Evolutionary conservation across 2,797 vertebrate genomes (phyloP).

Genomic region (Enteromius trimaculatus): DNA sequence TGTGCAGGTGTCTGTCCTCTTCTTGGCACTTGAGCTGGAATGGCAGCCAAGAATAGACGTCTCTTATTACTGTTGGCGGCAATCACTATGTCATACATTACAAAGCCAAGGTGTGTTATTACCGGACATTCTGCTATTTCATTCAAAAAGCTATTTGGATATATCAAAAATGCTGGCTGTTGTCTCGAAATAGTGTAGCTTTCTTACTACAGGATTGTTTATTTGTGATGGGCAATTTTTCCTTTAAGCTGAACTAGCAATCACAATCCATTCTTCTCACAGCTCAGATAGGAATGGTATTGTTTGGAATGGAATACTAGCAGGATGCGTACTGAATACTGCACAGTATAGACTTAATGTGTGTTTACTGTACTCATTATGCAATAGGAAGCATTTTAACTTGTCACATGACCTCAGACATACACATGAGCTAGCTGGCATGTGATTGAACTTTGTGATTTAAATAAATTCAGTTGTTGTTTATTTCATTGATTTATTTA

Average conservation of each 20-base stretch:
- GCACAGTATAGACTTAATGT: not conserved
- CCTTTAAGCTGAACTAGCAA: not conserved
- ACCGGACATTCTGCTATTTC: not conserved
- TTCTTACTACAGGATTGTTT: not conserved
- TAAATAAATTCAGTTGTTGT: no score
- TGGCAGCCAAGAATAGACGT: constrained; percentile 48
- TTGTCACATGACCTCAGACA: not conserved
- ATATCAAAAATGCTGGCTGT: not conserved
- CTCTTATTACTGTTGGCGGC: constrained; percentile 40
- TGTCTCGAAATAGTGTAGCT: not conserved
- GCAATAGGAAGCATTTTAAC: not conserved
- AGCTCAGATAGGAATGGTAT: not conserved
- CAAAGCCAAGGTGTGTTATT: constrained; percentile 12
- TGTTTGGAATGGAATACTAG: not conserved
- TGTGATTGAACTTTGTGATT: not conserved
- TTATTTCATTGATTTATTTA: no score
- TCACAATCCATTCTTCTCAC: not conserved
- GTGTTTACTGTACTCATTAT: not conserved
- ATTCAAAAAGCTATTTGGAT: not conserved
- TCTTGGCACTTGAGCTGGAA: constrained; percentile 30
- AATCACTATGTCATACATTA: constrained; percentile 11
- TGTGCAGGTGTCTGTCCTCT: constrained; percentile 9
- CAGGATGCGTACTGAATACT: not conserved
- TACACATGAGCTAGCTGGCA: not conserved
- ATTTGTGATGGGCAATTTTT: not conserved